A percentile compares a stretch with the other conserved stretches of the same genome.
Evolutionary conservation across 2,888 invertebrate genomes (phyloP).

Genomic region (Melanostoma scalare): DNA sequence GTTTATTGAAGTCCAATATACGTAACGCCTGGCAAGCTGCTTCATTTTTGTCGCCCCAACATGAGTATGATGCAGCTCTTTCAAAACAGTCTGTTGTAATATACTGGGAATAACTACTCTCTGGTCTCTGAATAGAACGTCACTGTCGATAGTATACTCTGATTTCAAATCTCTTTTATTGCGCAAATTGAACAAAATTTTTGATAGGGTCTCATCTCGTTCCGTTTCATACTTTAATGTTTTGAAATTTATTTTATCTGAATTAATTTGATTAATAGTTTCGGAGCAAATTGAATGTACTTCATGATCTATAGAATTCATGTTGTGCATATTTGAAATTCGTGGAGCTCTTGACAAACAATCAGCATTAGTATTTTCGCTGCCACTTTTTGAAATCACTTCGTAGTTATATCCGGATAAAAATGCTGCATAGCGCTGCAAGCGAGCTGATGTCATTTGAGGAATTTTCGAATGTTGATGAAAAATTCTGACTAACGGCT

Average conservation of each 20-base stretch:
- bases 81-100: slow-evolving; percentile 66
- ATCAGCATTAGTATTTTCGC: slow-evolving; percentile 26
- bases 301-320: neutral
- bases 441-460: slow-evolving; percentile 29
- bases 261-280: slow-evolving; percentile 5
- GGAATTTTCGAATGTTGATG: slow-evolving; percentile 13
- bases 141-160: slow-evolving; percentile 56
- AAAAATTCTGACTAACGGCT: slow-evolving; percentile 18
- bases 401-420: slow-evolving; percentile 18
- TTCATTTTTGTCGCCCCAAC: slow-evolving; percentile 76
- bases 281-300: neutral
- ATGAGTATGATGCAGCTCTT: slow-evolving; percentile 74
- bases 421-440: slow-evolving; percentile 22
- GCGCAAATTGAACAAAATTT: slow-evolving; percentile 44
- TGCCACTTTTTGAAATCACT: slow-evolving; percentile 3
- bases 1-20: slow-evolving; percentile 74
- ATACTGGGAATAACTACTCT: slow-evolving; percentile 67
- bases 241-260: slow-evolving; percentile 46
- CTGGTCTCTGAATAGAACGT: slow-evolving; percentile 69
- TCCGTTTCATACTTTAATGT: slow-evolving; percentile 41
- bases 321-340: too few species aligned
- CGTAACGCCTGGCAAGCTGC: slow-evolving; percentile 47
- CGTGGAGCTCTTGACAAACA: slow-evolving; percentile 61
- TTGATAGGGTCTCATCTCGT: slow-evolving; percentile 46
- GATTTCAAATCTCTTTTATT: slow-evolving; percentile 36